Evolutionary conservation across 1,140 invertebrate genomes (phyloP), one percentile per base, ranked within the genome.

Genomic region (Drosophila oshimai): DNA sequence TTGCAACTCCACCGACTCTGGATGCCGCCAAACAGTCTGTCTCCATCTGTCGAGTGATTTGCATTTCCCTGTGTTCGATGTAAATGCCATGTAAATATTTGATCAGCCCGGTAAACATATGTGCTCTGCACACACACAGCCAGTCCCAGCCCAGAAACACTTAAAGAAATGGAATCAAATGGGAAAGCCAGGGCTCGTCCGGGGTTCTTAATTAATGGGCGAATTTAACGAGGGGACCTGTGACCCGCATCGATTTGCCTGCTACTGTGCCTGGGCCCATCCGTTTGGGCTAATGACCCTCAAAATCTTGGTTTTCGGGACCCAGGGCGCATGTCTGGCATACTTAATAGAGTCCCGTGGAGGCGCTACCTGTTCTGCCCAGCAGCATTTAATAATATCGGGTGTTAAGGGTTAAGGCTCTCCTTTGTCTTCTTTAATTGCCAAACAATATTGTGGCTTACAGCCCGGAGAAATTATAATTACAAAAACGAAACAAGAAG

Each of bases 71-170:
- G 45, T 62, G 69, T 58, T 79, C 58, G 75, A 64, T 60, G 76
- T 70, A 74, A 79, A 80, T 80, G 65, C 50, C 49, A 67, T 67
- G 60, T 72, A 76, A 81, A 81, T 76, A 75, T 81, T 72, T 81
- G 44, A 42, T 60, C 54, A 72, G 55, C 31, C 37, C 55, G 29
- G 22, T 51, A 50, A 51, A 44, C 53, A 72, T 26, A 47, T 44
- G 45, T 47, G 12, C 55, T 54, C 31, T 4, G 26, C 22, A 29
- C 31, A 64, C 58, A n/a, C n/a, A n/a, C n/a, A n/a, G n/a, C n/a
- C n/a, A 49, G 18, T 28, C 15, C 34, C 47, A 49, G 26, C 34
- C 58, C 45, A 31, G 60, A 22, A 62, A 41, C 55, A 70, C 47
- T 65, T 51, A 17, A 44, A 44, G 18, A 37, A 69, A 47, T 18